Evolutionary conservation across 2,797 vertebrate species (phyloP).

Genomic region (Helicolenus hilgendorfi): DNA sequence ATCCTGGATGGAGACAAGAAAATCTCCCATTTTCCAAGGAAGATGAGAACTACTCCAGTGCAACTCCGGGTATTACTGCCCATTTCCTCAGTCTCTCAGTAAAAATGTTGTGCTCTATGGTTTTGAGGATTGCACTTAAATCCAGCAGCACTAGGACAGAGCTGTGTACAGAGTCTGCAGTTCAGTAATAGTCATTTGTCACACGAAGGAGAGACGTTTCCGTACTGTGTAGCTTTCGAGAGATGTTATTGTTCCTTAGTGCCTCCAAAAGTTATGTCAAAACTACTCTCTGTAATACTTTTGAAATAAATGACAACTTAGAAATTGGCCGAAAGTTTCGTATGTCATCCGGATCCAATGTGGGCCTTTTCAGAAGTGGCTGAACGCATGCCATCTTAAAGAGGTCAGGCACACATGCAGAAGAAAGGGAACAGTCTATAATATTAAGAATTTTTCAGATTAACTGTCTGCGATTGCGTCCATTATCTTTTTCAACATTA

Average conservation of each 20-base stretch:
- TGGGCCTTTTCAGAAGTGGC: background rate
- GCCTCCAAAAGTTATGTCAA: background rate
- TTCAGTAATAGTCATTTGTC: background rate
- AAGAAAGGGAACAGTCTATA: background rate
- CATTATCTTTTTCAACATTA: background rate
- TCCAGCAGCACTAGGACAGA: background rate
- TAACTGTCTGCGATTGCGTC: background rate
- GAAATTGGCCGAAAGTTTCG: background rate
- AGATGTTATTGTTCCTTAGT: background rate
- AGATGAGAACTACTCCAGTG: background rate
- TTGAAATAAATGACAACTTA: background rate
- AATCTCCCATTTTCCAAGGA: background rate
- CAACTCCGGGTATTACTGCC: background rate
- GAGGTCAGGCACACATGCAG: background rate
- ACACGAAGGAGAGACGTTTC: background rate
- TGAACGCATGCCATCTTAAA: background rate
- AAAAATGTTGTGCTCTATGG: background rate
- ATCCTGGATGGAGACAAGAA: background rate
- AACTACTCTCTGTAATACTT: background rate
- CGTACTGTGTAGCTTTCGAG: background rate
- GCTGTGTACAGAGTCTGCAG: background rate
- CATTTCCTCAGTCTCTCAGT: background rate
- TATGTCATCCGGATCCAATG: background rate
- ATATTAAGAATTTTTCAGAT: background rate
- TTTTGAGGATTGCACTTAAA: background rate